Conservation (phyloP, 2,113 vertebrate species). For the Cranoglanis bouderius region DNA sequence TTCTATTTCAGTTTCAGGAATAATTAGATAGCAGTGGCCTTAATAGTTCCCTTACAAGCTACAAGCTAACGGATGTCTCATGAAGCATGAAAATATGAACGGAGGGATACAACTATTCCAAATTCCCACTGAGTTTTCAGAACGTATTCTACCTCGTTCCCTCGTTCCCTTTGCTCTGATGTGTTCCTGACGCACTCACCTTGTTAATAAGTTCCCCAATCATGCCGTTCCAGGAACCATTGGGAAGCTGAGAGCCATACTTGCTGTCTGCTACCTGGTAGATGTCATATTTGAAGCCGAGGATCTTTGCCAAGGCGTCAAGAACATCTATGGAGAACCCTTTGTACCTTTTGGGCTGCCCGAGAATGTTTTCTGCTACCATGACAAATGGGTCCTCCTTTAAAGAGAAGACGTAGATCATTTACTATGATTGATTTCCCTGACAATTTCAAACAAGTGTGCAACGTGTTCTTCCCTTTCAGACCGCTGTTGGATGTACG, state of each 20-base stretch:
- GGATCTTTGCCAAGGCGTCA: constrained; percentile 89
- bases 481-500: not conserved
- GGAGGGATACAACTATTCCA: not conserved
- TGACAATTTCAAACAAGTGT: not conserved
- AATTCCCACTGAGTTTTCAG: not conserved
- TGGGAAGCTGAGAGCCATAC: constrained; percentile 90
- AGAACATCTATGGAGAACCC: constrained; percentile 97
- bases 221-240: constrained; percentile 98
- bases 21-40: not conserved
- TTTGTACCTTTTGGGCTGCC: constrained; percentile 95
- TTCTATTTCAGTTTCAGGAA: not conserved
- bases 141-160: not conserved
- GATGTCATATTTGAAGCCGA: constrained; percentile 98
- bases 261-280: constrained; percentile 95
- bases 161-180: not conserved
- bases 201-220: constrained; percentile 98
- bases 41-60: not conserved
- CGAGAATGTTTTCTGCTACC: constrained; percentile 98
- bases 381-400: constrained; percentile 99
- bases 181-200: constrained; percentile 68
- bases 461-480: not conserved
- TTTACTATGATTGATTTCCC: constrained; percentile 5
- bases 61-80: not conserved
- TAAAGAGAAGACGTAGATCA: constrained; percentile 33
- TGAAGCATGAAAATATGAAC: not conserved